Evolutionary conservation across 2,113 vertebrate species (phyloP).

Genomic region (Ictalurus punctatus): DNA sequence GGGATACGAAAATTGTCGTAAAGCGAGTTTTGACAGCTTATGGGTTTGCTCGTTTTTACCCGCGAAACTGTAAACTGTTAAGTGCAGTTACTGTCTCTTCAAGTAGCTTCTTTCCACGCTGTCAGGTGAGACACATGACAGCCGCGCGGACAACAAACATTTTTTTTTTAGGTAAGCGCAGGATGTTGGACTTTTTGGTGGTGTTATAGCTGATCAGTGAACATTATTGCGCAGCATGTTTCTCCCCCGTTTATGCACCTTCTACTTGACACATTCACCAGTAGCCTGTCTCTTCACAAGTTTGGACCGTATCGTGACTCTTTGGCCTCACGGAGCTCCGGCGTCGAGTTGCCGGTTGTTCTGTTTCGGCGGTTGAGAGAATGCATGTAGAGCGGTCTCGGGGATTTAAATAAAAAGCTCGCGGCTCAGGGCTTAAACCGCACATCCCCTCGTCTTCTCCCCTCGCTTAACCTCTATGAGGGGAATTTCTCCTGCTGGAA

Average conservation of each 20-base stretch:
- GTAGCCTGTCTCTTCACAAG: slow-evolving; percentile 45
- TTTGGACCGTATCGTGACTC: slow-evolving; percentile 55
- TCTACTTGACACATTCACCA: not conserved
- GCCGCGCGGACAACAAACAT: slow-evolving; percentile 52
- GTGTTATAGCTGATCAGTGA: not conserved
- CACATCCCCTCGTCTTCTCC: slow-evolving; percentile 57
- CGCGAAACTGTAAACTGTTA: slow-evolving; percentile 60
- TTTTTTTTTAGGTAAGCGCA: not conserved
- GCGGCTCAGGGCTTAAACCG: slow-evolving; percentile 66
- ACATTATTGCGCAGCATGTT: not conserved
- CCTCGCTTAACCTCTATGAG: slow-evolving; percentile 80
- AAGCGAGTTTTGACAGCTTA: slow-evolving; percentile 65
- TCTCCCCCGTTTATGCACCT: no score
- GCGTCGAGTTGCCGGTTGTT: slow-evolving; percentile 48
- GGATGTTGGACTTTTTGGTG: slow-evolving; percentile 37
- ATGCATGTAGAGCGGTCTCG: slow-evolving; percentile 46
- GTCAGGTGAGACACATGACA: slow-evolving; percentile 61
- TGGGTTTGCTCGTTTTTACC: slow-evolving; percentile 45
- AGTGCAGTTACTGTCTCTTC: slow-evolving; percentile 44
- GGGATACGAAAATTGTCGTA: slow-evolving; percentile 39
- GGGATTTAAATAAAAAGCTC: slow-evolving; percentile 67
- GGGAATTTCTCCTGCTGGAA: slow-evolving; percentile 92
- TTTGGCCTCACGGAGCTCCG: slow-evolving; percentile 35
- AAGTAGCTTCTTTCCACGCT: slow-evolving; percentile 61
- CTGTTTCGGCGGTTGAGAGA: slow-evolving; percentile 3